These are phyloP conservation scores for Andrena hattorfiana DNA, from an alignment of 2,888 invertebrate species.

Conservation along the genomic window DNA sequence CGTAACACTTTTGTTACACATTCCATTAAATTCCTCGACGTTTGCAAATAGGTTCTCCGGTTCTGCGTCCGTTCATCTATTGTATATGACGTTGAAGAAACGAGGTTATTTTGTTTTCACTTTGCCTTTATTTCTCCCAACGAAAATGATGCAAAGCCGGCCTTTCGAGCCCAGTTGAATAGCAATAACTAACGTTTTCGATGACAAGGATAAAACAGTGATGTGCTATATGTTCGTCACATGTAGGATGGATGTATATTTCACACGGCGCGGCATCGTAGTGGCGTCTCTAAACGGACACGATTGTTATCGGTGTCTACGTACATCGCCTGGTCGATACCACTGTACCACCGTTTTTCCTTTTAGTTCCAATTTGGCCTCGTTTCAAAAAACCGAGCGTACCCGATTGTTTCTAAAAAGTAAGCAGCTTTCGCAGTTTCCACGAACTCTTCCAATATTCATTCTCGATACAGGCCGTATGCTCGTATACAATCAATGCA, in stretches of 20 bases:
- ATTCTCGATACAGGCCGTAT: constrained; percentile 6
- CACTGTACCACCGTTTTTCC: constrained; percentile 34
- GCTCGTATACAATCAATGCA: too few relatives aligned
- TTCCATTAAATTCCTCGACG: too few relatives aligned
- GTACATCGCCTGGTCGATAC: constrained; percentile 48
- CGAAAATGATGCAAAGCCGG: constrained; percentile 18
- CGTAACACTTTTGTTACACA: too few relatives aligned
- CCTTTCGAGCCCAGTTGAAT: constrained; percentile 22
- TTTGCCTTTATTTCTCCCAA: constrained; percentile 12
- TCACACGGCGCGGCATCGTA: constrained; percentile 39
- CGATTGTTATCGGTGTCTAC: constrained; percentile 58
- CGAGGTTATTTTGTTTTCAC: not conserved
- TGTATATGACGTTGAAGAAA: not conserved
- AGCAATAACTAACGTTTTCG: constrained; percentile 19
- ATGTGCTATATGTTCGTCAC: not conserved
- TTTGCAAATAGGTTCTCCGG: too few relatives aligned
- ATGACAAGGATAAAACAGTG: constrained; percentile 34
- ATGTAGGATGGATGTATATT: constrained; percentile 49
- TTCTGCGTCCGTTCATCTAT: too few relatives aligned
- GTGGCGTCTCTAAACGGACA: constrained; percentile 58
- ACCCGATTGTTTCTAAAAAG: constrained; percentile 24
- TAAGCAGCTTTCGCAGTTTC: not conserved
- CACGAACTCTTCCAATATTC: not conserved
- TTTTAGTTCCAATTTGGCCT: constrained; percentile 45
- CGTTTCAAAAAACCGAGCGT: constrained; percentile 9